Percentiles rank a stretch among this genome's conserved stretches.
Evolutionary conservation across 2,113 vertebrate species (phyloP).

Genomic region (Phalacrocorax brasilianus): DNA sequence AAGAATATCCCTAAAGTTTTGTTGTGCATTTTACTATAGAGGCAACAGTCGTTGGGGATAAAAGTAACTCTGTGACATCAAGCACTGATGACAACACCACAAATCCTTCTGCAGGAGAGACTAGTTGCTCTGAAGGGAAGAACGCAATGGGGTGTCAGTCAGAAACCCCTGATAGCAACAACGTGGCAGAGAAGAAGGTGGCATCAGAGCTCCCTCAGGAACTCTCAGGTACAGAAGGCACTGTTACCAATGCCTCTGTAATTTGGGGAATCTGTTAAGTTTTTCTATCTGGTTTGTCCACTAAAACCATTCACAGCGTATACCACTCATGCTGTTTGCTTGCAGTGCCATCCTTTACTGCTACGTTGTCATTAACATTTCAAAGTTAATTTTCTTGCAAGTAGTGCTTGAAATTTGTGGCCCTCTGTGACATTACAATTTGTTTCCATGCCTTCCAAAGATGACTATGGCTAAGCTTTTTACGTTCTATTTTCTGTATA

Average conservation of each 20-base stretch:
- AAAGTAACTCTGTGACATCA: constrained; percentile 76
- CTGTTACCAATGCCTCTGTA: constrained; percentile 73
- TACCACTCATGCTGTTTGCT: constrained; percentile 70
- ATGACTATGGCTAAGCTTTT: constrained; percentile 45
- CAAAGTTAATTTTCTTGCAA: constrained; percentile 62
- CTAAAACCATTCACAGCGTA: constrained; percentile 38
- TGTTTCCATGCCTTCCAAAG: constrained; percentile 56
- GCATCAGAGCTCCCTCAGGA: constrained; percentile 76
- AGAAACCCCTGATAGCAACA: constrained; percentile 76
- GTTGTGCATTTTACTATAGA: constrained; percentile 81
- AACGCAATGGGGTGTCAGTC: constrained; percentile 73
- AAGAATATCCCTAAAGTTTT: constrained; percentile 77
- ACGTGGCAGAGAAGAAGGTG: constrained; percentile 78
- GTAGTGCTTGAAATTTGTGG: constrained; percentile 61
- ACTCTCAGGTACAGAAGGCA: constrained; percentile 85
- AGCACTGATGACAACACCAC: constrained; percentile 77
- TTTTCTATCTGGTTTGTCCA: constrained; percentile 64
- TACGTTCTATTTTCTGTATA: constrained; percentile 50
- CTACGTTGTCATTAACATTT: constrained; percentile 73
- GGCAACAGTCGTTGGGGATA: constrained; percentile 80
- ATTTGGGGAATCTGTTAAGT: constrained; percentile 65
- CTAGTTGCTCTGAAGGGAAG: constrained; percentile 81
- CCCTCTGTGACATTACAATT: constrained; percentile 12
- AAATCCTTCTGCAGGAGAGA: constrained; percentile 78
- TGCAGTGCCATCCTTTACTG: constrained; percentile 68